phyloP scores from a whole-genome alignment of 2,113 vertebrate genomes.

The Synodontis membranacea region DNA sequence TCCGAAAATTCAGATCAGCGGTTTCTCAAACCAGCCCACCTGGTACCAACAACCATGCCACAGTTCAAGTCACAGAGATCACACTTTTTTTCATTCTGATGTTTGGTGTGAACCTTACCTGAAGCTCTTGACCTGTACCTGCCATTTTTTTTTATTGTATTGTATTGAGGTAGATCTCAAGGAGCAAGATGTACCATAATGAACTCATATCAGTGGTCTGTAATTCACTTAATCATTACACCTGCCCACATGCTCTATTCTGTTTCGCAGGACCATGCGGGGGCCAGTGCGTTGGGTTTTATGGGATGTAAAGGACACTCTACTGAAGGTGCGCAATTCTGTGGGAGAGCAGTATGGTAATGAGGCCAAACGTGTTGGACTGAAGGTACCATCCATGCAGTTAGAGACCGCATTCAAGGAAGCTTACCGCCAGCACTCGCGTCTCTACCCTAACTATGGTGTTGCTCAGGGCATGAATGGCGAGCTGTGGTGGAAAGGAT shows the following conservation, averaged over 20 bases:
- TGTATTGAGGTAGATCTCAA: background rate
- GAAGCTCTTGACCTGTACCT: background rate
- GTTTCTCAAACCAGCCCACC: background rate
- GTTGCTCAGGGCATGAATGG: slow-evolving; percentile 76
- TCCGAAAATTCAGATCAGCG: background rate
- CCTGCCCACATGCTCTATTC: background rate
- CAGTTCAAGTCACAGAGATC: background rate
- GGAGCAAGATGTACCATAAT: background rate
- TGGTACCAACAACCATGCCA: background rate
- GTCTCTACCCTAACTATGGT: slow-evolving; percentile 85
- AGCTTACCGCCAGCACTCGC: slow-evolving; percentile 68
- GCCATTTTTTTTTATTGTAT: background rate
- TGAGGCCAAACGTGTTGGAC: slow-evolving; percentile 73
- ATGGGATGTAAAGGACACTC: slow-evolving; percentile 91
- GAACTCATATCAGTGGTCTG: background rate
- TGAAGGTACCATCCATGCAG: slow-evolving; percentile 68
- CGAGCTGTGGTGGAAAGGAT: slow-evolving; percentile 80
- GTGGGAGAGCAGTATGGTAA: slow-evolving; percentile 82
- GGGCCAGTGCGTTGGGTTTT: slow-evolving; percentile 78
- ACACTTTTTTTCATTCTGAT: background rate
- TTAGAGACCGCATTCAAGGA: slow-evolving; percentile 74
- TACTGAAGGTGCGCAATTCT: slow-evolving; percentile 80
- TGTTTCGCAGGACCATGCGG: slow-evolving; percentile 59
- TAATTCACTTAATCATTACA: background rate
- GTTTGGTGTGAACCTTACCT: background rate